A percentile compares a stretch with the other conserved stretches of the same genome.
phyloP scores from a whole-genome alignment of 2,113 vertebrate genomes.

The Gymnorhina tibicen region DNA sequence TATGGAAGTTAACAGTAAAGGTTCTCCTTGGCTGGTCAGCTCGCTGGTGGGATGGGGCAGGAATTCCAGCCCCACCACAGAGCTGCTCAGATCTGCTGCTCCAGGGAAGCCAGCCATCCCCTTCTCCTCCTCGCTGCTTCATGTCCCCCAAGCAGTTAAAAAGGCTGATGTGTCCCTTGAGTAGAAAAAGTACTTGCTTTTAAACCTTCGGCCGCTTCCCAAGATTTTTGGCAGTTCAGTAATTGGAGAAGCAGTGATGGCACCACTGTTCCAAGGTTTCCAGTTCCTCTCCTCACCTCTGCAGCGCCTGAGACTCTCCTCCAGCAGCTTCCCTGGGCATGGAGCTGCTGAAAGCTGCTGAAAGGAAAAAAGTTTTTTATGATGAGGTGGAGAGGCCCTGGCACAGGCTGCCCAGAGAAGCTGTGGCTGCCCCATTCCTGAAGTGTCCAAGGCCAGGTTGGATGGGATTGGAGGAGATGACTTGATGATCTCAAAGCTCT shows the following conservation, averaged over 20 bases:
- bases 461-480: too few species aligned
- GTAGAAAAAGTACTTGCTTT: neutral
- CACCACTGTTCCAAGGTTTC: rapidly evolving
- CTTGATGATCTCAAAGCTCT: too few species aligned
- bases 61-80: neutral
- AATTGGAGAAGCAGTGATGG: neutral
- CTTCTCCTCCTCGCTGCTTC: neutral
- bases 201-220: neutral
- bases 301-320: neutral
- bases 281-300: neutral
- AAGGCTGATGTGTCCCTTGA: rapidly evolving
- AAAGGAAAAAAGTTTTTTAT: neutral
- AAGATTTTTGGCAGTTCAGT: neutral
- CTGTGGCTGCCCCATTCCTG: too few species aligned
- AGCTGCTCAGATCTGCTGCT: neutral
- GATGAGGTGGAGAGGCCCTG: neutral
- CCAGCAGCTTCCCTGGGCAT: neutral
- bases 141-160: neutral
- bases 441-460: too few species aligned
- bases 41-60: neutral
- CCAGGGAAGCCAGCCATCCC: too few species aligned
- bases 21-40: neutral
- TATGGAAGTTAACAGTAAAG: rapidly evolving
- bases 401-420: too few species aligned
- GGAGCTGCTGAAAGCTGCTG: neutral